These are phyloP conservation scores for Trogon surrucura DNA, from an alignment of 2,113 vertebrate species.

Conservation along the genomic window DNA sequence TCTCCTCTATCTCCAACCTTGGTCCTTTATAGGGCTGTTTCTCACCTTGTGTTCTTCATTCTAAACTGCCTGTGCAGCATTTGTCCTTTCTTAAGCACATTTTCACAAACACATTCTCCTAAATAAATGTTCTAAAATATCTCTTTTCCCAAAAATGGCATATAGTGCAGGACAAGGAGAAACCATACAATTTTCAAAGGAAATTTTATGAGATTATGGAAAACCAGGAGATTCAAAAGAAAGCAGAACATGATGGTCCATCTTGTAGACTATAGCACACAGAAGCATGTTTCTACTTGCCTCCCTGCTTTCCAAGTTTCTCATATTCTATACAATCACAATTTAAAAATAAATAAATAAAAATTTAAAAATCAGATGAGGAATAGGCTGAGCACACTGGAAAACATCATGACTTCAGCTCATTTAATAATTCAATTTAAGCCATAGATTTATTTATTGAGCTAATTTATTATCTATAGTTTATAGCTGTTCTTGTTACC, in stretches of 20 bases:
- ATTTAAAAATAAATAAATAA: neutral
- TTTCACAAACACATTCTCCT: neutral
- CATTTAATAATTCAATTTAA: neutral
- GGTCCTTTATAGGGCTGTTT: neutral
- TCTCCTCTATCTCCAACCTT: neutral
- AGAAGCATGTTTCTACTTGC: neutral
- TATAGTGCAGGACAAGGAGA: neutral
- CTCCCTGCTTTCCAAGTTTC: neutral
- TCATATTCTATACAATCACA: neutral
- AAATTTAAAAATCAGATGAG: neutral
- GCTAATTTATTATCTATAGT: neutral
- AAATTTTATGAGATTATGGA: neutral
- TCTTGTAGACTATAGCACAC: neutral
- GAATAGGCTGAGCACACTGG: neutral
- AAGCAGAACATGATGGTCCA: neutral
- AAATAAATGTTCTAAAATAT: neutral
- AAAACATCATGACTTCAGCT: neutral
- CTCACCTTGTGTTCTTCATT: neutral
- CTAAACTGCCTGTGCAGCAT: neutral
- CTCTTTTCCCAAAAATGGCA: neutral
- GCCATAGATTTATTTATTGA: neutral
- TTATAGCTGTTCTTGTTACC: neutral
- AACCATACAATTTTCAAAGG: neutral
- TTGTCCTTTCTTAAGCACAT: neutral
- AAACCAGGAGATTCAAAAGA: neutral